Percentiles rank a stretch among this genome's conserved stretches.
phyloP scores from a whole-genome alignment of 2,888 invertebrate genomes.

The Uloborus plumipes region DNA sequence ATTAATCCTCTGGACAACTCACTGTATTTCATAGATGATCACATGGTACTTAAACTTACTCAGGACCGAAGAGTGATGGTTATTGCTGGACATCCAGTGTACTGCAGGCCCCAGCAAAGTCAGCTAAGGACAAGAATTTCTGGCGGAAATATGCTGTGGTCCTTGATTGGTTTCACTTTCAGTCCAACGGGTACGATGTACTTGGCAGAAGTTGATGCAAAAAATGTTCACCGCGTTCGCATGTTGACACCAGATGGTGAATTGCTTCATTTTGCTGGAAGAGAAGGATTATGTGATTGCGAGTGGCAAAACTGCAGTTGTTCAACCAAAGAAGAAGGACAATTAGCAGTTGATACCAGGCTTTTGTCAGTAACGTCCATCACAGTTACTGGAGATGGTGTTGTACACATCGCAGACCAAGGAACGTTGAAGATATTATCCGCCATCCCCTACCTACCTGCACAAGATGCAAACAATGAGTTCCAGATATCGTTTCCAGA shows the following conservation, averaged over 20 bases:
- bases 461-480: constrained; percentile 75
- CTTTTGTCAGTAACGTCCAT: constrained; percentile 95
- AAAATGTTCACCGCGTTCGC: constrained; percentile 90
- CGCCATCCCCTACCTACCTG: constrained; percentile 67
- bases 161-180: constrained; percentile 95
- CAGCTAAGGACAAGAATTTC: constrained; percentile 72
- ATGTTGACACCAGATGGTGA: constrained; percentile 94
- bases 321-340: constrained; percentile 73
- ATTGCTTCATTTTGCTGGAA: constrained; percentile 93
- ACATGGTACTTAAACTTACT: constrained; percentile 89
- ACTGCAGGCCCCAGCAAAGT: constrained; percentile 79
- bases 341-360: constrained; percentile 90
- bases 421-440: constrained; percentile 73
- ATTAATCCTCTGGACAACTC: constrained; percentile 95
- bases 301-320: constrained; percentile 78
- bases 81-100: constrained; percentile 91
- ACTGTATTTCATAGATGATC: constrained; percentile 95
- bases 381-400: constrained; percentile 92
- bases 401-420: constrained; percentile 95
- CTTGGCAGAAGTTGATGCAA: constrained; percentile 95
- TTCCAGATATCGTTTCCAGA: constrained; percentile 96
- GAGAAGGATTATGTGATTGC: constrained; percentile 91
- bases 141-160: constrained; percentile 87
- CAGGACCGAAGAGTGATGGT: constrained; percentile 89
- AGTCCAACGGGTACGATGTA: constrained; percentile 86